Percentiles rank a stretch among this genome's conserved stretches.
Conservation (phyloP, 2,113 vertebrate species). For the Callocephalon fimbriatum region DNA sequence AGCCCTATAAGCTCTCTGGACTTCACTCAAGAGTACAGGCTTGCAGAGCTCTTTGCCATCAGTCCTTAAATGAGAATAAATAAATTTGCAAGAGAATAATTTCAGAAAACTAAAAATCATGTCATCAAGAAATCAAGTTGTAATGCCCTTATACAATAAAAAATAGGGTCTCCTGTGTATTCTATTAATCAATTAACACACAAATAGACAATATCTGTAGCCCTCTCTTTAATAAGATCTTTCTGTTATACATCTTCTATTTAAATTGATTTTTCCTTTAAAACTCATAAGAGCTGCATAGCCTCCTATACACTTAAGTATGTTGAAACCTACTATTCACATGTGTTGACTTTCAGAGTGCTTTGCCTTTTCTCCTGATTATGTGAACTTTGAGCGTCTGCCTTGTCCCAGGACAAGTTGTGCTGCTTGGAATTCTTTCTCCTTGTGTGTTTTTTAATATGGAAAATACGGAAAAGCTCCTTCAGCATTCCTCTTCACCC, state of each 20-base stretch:
- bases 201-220: not conserved
- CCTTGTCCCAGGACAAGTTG: not conserved
- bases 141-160: not conserved
- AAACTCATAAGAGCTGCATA: not conserved
- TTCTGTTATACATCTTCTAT: not conserved
- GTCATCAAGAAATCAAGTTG: not conserved
- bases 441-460: not conserved
- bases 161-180: not conserved
- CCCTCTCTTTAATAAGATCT: not conserved
- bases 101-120: rapidly evolving
- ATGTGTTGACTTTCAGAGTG: not conserved
- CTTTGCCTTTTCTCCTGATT: not conserved
- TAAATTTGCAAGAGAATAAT: not conserved
- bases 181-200: not conserved
- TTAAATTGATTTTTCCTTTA: not conserved
- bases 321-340: not conserved
- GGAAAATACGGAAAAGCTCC: not conserved
- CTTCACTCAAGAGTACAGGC: not conserved
- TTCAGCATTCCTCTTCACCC: not conserved
- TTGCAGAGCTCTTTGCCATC: not conserved
- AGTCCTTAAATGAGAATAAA: not conserved
- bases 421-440: not conserved
- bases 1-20: not conserved
- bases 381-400: not conserved
- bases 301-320: not conserved